Evolutionary conservation across 2,113 vertebrate genomes (phyloP).

Genomic region (Plotosus lineatus): DNA sequence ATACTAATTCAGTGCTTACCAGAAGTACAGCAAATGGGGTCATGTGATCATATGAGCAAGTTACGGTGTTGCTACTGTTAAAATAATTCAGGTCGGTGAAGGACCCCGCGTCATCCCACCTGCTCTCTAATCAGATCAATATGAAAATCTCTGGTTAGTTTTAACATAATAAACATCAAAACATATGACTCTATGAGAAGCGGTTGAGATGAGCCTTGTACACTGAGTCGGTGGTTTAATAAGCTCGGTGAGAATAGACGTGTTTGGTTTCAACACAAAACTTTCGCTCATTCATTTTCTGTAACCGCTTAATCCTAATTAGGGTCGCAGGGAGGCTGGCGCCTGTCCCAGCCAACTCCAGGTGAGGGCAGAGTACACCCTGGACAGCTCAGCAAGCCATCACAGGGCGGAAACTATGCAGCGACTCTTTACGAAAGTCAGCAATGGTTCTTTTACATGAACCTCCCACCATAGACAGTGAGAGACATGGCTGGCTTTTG

Average conservation of each 20-base stretch:
- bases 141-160: background rate
- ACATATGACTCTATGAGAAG: background rate
- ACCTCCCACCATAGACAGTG: too few species aligned
- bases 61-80: background rate
- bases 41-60: conserved; percentile 61
- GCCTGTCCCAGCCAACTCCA: too few species aligned
- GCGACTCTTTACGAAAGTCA: too few species aligned
- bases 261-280: too few species aligned
- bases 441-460: too few species aligned
- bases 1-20: conserved; percentile 47
- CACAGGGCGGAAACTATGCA: too few species aligned
- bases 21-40: conserved; percentile 68
- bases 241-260: background rate
- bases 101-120: conserved; percentile 40
- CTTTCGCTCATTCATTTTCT: too few species aligned
- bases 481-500: too few species aligned
- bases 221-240: background rate
- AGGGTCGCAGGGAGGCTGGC: too few species aligned
- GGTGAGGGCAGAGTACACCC: too few species aligned
- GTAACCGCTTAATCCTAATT: too few species aligned
- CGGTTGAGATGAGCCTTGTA: background rate
- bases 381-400: too few species aligned
- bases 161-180: background rate
- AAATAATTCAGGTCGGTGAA: rapidly evolving
- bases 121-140: background rate